Conservation (phyloP, 1,140 invertebrate genomes). For the Periplaneta americana region DNA sequence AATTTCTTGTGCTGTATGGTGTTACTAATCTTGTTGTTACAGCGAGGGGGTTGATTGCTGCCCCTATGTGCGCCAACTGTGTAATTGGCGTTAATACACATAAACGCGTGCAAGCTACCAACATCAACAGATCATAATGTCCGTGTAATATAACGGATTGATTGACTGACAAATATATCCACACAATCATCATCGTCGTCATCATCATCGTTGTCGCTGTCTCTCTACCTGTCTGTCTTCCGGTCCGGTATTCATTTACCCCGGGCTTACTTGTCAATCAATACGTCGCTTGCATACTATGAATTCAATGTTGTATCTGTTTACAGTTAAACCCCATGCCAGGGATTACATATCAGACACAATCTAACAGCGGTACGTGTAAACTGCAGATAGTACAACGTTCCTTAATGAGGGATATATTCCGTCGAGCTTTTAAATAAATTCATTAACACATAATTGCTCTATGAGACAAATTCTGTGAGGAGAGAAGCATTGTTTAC, state of each 20-base stretch:
- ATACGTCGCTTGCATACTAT: background rate
- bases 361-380: background rate
- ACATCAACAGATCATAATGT: slow-evolving; percentile 15
- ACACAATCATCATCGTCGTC: background rate
- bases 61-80: background rate
- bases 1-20: background rate
- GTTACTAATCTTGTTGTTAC: background rate
- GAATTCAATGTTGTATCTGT: background rate
- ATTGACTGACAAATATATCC: slow-evolving; percentile 19
- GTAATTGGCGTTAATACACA: slow-evolving; percentile 16
- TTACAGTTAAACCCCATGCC: background rate
- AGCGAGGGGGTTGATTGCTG: background rate
- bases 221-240: background rate
- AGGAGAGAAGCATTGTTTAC: no score
- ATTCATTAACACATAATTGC: no score
- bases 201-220: no score
- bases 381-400: background rate
- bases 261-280: background rate
- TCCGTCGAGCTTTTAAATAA: no score
- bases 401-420: no score
- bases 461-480: no score
- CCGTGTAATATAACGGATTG: slow-evolving; percentile 6
- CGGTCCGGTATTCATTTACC: background rate
- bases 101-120: slow-evolving; percentile 3
- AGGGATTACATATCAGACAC: background rate